Conservation (phyloP, 2,888 invertebrate genomes). For the Heteromyza rotundicornis region DNA sequence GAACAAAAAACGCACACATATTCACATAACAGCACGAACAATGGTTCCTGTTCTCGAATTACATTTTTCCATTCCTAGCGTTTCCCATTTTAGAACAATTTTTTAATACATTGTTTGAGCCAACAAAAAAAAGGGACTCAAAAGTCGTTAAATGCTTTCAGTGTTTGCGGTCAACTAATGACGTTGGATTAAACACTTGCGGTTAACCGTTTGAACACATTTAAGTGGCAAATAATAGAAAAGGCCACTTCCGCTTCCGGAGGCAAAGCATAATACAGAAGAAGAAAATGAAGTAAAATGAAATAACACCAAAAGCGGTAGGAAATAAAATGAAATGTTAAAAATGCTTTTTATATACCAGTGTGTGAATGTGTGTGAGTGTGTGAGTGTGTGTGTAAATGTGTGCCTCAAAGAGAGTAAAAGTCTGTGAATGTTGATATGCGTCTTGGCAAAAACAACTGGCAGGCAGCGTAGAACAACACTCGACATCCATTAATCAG, state of each 20-base stretch:
- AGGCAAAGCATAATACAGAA: neutral
- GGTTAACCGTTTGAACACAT: slow-evolving; percentile 6
- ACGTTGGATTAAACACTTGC: neutral
- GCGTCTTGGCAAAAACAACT: neutral
- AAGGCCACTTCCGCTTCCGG: neutral
- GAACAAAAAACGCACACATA: too few relatives aligned
- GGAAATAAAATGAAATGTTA: too few relatives aligned
- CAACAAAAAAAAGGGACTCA: neutral
- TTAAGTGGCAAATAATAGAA: neutral
- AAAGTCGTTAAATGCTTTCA: neutral
- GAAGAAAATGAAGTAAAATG: neutral
- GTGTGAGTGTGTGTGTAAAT: neutral
- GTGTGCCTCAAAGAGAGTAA: neutral
- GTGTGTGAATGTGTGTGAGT: neutral
- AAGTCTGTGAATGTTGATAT: neutral
- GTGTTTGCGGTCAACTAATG: slow-evolving; percentile 1
- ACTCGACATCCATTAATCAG: slow-evolving; percentile 14
- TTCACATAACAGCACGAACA: too few relatives aligned
- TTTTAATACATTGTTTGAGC: too few relatives aligned
- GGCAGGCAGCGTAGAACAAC: neutral
- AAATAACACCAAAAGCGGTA: neutral
- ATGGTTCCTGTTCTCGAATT: too few relatives aligned
- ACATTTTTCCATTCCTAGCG: too few relatives aligned
- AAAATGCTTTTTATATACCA: too few relatives aligned
- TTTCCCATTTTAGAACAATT: too few relatives aligned